A percentile compares a stretch with the other conserved stretches of the same genome.
Conservation (phyloP, 1,140 invertebrate species). For the Zaprionus ghesquierei region DNA sequence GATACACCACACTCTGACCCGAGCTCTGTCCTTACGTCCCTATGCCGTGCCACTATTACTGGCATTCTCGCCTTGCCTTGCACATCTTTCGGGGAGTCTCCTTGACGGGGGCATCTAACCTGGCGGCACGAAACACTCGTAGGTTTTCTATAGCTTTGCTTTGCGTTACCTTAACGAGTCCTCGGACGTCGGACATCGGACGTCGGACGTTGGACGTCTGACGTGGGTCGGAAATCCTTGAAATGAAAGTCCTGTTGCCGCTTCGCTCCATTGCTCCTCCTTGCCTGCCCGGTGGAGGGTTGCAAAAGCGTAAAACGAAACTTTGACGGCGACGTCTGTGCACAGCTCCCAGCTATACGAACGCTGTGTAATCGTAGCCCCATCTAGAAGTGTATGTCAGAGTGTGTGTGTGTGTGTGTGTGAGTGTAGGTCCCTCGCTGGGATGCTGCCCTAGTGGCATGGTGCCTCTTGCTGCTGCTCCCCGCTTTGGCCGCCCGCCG, state of each 20-base stretch:
- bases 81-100: neutral
- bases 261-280: constrained; percentile 3
- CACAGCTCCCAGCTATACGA: constrained; percentile 58
- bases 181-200: no score
- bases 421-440: constrained; percentile 47
- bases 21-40: constrained; percentile 3
- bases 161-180: constrained; percentile 28
- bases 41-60: constrained; percentile 3
- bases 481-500: constrained; percentile 8
- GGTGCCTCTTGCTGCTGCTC: constrained; percentile 15
- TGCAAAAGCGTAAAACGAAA: constrained; percentile 61
- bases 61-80: neutral
- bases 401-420: constrained; percentile 4
- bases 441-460: constrained; percentile 47
- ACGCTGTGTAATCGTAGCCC: constrained; percentile 64
- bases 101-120: constrained; percentile 37
- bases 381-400: constrained; percentile 8
- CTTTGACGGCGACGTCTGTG: constrained; percentile 58
- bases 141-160: constrained; percentile 60
- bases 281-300: constrained; percentile 43
- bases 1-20: neutral
- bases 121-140: constrained; percentile 48
- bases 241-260: constrained; percentile 65
- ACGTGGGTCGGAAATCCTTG: constrained; percentile 78
- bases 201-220: constrained; percentile 55